Conservation (phyloP, 2,888 invertebrate genomes). For the Cephus spinipes region DNA sequence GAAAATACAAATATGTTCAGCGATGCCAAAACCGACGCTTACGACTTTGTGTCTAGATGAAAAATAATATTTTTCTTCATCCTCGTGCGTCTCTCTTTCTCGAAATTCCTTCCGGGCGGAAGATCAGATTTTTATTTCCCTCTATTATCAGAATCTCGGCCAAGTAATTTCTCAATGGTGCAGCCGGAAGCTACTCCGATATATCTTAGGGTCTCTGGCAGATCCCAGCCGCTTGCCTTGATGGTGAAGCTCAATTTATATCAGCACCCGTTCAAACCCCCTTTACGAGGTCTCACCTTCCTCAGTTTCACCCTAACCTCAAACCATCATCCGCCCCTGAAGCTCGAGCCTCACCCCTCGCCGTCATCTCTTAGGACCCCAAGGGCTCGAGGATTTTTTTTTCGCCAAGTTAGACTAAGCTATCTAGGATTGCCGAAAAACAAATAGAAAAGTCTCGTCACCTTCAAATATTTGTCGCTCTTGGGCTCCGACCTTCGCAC, state of each 20-base stretch:
- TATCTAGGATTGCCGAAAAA: conserved; percentile 46
- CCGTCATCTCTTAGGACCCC: conserved; percentile 19
- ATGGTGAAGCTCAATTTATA: conserved; percentile 66
- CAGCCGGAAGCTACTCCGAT: conserved; percentile 54
- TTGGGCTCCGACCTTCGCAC: neutral
- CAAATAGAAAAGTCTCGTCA: conserved; percentile 35
- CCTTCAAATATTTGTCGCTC: neutral
- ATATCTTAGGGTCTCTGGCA: conserved; percentile 52
- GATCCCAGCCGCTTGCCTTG: conserved; percentile 62
- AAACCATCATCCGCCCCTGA: conserved; percentile 20
- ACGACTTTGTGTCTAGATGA: neutral
- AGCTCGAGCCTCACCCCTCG: conserved; percentile 5
- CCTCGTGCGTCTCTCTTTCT: neutral
- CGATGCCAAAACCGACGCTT: neutral
- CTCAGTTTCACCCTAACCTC: conserved; percentile 23
- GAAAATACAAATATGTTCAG: neutral
- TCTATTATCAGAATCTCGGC: neutral
- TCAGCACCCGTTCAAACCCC: conserved; percentile 63
- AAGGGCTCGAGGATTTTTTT: conserved; percentile 11
- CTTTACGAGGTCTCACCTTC: conserved; percentile 60
- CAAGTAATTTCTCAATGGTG: conserved; percentile 44
- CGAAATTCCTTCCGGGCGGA: neutral
- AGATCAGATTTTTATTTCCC: neutral
- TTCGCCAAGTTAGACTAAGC: conserved; percentile 43
- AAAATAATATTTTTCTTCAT: neutral